Conservation (phyloP, 2,888 invertebrate genomes). For the Rhodophaea formosa region DNA sequence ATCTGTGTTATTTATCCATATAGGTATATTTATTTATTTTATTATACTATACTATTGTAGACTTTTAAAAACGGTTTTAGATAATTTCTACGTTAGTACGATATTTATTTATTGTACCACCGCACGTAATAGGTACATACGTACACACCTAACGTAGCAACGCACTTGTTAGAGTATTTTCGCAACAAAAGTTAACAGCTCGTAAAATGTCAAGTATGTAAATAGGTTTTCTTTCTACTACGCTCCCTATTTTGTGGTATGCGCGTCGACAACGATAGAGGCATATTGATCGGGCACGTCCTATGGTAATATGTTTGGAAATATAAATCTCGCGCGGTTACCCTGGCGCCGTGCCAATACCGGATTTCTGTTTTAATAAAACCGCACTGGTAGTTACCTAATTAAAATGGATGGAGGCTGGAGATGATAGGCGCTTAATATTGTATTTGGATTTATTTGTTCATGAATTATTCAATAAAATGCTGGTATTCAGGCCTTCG, state of each 20-base stretch:
- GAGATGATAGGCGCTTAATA: slow-evolving; percentile 17
- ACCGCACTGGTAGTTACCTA: slow-evolving; percentile 48
- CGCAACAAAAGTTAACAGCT: too few relatives aligned
- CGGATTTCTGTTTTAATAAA: slow-evolving; percentile 42
- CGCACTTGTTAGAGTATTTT: too few relatives aligned
- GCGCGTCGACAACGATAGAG: slow-evolving; percentile 30
- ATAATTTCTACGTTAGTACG: too few relatives aligned
- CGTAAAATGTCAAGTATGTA: not conserved
- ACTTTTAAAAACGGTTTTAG: too few relatives aligned
- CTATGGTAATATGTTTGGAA: slow-evolving; percentile 49
- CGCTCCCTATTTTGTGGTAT: not conserved
- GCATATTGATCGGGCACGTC: slow-evolving; percentile 41
- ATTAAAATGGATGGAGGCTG: slow-evolving; percentile 36
- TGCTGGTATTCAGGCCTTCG: not conserved
- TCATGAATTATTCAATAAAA: not conserved
- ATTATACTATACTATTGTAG: too few relatives aligned
- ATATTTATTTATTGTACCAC: too few relatives aligned
- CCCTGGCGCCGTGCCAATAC: slow-evolving; percentile 56
- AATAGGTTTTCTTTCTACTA: not conserved
- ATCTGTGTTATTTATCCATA: too few relatives aligned
- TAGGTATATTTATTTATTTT: too few relatives aligned
- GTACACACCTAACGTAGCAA: too few relatives aligned
- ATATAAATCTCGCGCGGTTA: slow-evolving; percentile 61
- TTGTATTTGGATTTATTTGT: slow-evolving; percentile 8
- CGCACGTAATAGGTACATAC: too few relatives aligned